A percentile compares a stretch with the other conserved stretches of the same genome.
Evolutionary conservation across 1,140 invertebrate species (phyloP).

Genomic region (Drosophila arizonae): DNA sequence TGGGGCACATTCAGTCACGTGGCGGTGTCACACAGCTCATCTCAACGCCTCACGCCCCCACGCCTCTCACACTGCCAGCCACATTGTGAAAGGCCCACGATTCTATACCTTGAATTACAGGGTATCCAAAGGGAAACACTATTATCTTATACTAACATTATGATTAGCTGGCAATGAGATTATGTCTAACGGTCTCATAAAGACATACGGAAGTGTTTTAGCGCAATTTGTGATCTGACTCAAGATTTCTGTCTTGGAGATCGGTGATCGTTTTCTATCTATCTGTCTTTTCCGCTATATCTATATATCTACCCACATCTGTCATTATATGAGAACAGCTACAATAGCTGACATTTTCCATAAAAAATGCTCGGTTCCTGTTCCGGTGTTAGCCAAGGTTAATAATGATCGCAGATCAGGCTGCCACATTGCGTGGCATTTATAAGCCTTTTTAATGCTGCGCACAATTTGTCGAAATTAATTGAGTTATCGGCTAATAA

Average conservation of each 20-base stretch:
- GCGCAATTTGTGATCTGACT: no score
- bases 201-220: no score
- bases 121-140: no score
- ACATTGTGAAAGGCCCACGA: no score
- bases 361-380: conserved; percentile 9
- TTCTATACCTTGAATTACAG: no score
- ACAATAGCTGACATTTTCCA: conserved; percentile 1
- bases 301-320: no score
- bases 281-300: no score
- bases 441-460: conserved; percentile 34
- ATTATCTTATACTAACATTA: no score
- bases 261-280: no score
- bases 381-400: conserved; percentile 26
- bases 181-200: no score
- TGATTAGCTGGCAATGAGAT: no score
- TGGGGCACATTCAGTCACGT: conserved; percentile 46
- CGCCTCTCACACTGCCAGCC: neutral
- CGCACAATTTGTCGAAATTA: conserved; percentile 71
- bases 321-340: neutral
- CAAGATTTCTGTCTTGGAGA: no score
- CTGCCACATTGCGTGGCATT: conserved; percentile 14
- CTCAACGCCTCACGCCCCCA: conserved; percentile 17
- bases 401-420: conserved; percentile 17
- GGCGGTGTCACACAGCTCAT: conserved; percentile 29
- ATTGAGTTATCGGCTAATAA: conserved; percentile 77